Evolutionary conservation across 2,797 vertebrate species (phyloP), one percentile per base, ranked within the genome.

Genomic region (Darevskia nairensis): DNA sequence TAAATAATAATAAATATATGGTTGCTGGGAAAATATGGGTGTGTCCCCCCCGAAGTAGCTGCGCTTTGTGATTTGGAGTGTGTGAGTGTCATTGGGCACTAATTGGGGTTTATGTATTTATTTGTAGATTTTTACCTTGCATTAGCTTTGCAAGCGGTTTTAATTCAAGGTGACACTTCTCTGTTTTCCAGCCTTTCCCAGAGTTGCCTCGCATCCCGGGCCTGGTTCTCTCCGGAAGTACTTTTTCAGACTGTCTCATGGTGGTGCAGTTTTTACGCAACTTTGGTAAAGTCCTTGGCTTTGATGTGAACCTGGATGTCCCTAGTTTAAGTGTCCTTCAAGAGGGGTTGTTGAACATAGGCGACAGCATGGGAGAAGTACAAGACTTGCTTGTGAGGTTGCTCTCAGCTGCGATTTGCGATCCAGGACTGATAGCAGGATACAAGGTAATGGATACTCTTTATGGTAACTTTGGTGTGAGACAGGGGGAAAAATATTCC

Each of bases 221-320:
- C 89, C 97, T 99, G 35, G 95, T 98, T 89, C 96, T 99, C 17
- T 95, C 97, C 4, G 98, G 98, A 87, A 97, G 94, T 91, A 97
- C 98, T 0, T 98, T 99, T 96, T 98, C 98, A 0, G 97, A 99
- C 92, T 99, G 98, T 93, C 97, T 99, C 85, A 98, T 98, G 98
- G 97, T 99, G 90, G 95, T 99, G 89, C 98, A 99, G 96, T 99
- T 99, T 95, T 96, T 99, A 83, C 96, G 96, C 80, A 98, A 98
- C 95, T 99, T 99, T 75, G 98, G 98, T 91, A 98, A 98, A 94
- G 98, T 99, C 91, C 97, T 99, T 91, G 97, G 97, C 92, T 97
- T 99, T 92, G 98, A 98, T 93, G 94, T 97, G 66, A 96, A 96
- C 83, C 91, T 96, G 88, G 97, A 98, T 92, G 96, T 97, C 90